Evolutionary conservation across 1,140 invertebrate species (phyloP), one percentile per base, ranked within the genome.

Genomic region (Notospermus geniculatus): DNA sequence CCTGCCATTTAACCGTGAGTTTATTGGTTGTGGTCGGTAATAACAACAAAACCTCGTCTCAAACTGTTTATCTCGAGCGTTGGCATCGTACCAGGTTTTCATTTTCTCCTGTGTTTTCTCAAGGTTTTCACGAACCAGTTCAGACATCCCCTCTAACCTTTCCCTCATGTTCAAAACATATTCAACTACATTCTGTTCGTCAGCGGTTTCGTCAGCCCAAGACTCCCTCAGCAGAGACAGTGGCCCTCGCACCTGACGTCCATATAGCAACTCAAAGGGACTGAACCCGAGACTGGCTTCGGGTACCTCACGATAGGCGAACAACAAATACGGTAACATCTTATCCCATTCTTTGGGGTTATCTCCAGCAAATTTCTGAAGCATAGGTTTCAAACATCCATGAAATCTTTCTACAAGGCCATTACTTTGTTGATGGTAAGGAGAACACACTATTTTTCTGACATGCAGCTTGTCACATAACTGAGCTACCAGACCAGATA

Each of bases 271-370:
- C 27, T 60, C 52, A 22, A 52, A 60, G 1, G 63, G 63, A 7
- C 46, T 46, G 43, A 61, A 65, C 7, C 30, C 43, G 22, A 60
- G 32, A 23, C 25, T 63, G 15, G 54, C 52, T 59, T 65, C 56
- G 23, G 64, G 60, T 15, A 62, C 52, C 25, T 71, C 64, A 7
- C 67, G 23, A 23, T 71, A 69, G 25, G 62, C 64, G 57, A 67
- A 71, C 28, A 69, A 41, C 1, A 71, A 23, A n/a, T 60, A 30
- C 13, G 29, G 22, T 25, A 69, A 27, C 13, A 65, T 68, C 39
- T 61, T 43, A 54, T 70, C 67, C 64, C 64, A 69, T 23, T 66
- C 66, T 50, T 60, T 63, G n/a, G 63, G 63, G 45, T 46, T 50
- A 50, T 70, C 63, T 2, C 22, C 43, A 52, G 59, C 30, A 45